phyloP scores from a whole-genome alignment of 2,797 vertebrate species.

The Tragopan temminckii region DNA sequence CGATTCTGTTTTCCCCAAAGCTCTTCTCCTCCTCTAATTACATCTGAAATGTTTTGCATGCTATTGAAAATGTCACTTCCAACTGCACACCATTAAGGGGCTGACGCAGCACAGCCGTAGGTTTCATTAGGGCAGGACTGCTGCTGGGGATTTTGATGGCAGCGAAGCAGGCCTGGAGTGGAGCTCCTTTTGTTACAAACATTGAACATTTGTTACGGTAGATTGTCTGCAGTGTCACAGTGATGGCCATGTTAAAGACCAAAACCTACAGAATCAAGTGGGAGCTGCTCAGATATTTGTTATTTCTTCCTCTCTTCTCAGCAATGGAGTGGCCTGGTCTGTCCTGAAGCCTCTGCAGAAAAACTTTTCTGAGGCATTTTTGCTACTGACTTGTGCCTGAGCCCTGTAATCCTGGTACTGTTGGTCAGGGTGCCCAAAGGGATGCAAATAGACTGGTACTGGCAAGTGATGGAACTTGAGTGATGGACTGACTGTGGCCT shows the following conservation, averaged over 20 bases:
- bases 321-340: not conserved
- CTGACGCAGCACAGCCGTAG: not conserved
- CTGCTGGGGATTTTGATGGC: not conserved
- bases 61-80: slow-evolving; percentile 67
- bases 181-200: slow-evolving; percentile 5
- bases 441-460: not conserved
- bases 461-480: not conserved
- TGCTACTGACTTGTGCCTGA: not conserved
- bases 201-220: not conserved
- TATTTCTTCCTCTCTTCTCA: not conserved
- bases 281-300: not conserved
- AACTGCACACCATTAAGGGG: slow-evolving; percentile 32
- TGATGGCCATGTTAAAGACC: not conserved
- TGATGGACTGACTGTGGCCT: not conserved
- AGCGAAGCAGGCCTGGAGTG: not conserved
- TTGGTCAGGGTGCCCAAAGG: not conserved
- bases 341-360: not conserved
- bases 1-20: slow-evolving; percentile 54
- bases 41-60: slow-evolving; percentile 57
- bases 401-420: not conserved
- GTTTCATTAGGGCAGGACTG: slow-evolving; percentile 29
- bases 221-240: not conserved
- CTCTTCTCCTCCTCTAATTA: slow-evolving; percentile 62
- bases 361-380: not conserved
- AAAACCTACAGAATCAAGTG: not conserved